These are phyloP conservation scores for Scaptomyza tumidula DNA, from an alignment of 2,888 invertebrate species.

Conservation along the genomic window DNA sequence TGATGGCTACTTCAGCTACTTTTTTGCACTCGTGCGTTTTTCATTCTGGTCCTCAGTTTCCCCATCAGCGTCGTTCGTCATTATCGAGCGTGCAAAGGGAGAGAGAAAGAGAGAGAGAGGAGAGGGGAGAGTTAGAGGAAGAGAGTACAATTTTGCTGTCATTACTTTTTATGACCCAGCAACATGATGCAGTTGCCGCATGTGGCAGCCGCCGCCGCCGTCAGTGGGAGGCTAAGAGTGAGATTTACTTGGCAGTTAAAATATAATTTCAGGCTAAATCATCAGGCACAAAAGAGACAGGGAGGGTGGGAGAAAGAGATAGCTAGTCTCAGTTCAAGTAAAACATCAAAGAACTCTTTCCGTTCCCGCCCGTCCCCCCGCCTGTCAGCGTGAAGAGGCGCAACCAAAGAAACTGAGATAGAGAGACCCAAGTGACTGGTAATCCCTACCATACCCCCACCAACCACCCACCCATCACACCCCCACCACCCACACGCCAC, in stretches of 20 bases:
- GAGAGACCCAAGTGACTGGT: conserved; percentile 40
- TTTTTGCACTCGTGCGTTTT: conserved; percentile 44
- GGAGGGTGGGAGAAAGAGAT: too few species aligned
- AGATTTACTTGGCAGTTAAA: conserved; percentile 58
- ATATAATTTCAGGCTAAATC: conserved; percentile 71
- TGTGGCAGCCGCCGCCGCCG: conserved; percentile 27
- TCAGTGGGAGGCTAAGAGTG: conserved; percentile 17
- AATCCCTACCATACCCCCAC: conserved; percentile 4
- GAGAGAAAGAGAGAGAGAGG: neutral
- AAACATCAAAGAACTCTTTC: conserved; percentile 68
- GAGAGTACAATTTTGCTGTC: conserved; percentile 67
- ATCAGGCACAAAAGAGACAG: conserved; percentile 38
- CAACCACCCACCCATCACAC: neutral
- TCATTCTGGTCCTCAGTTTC: conserved; percentile 8
- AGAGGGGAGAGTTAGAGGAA: neutral
- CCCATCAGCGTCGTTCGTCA: conserved; percentile 56
- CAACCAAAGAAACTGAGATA: conserved; percentile 30
- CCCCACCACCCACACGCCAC: neutral
- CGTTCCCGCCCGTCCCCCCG: neutral
- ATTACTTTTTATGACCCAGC: conserved; percentile 76
- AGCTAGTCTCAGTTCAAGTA: conserved; percentile 43
- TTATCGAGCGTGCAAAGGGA: conserved; percentile 62
- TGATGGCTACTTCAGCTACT: conserved; percentile 51
- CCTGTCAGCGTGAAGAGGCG: conserved; percentile 6
- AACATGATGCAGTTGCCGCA: conserved; percentile 74